Base-by-base conservation (phyloP, 2,888 invertebrate genomes). In the Cartodere bifasciata region DNA sequence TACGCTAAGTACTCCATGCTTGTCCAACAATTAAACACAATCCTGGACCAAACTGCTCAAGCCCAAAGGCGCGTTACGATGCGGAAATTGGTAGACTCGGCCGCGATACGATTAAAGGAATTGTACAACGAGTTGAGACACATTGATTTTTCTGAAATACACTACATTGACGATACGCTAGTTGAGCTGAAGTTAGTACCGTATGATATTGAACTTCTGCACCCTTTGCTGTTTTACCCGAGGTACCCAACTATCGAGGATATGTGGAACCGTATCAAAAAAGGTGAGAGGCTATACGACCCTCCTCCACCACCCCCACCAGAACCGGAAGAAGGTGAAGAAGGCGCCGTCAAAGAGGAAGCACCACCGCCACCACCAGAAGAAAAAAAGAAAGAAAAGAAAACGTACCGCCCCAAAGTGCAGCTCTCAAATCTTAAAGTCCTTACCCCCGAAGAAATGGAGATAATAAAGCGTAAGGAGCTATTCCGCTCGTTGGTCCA, bases 151-250 rank as follows among this genome's bases (percentile, higher is more conserved):
- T 67, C 68, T 4, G 72, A 76, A 48, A 73, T 63, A 45, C 80
- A 79, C 29, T 84, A 79, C 57, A 67, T 79, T 28, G 84, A 85
- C 48, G 75, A 79, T 44, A 67, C 72, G 15, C 52, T 82, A 28
- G 66, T 75, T 29, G 74, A 77, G 56, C 54, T 80, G 51, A 72
- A 80, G 37, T 64, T 82, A 40, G 66, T 75, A 12, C 83, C 83
- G 0, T 62, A 70, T 21, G 70, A 75, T 36, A 53, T 77, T n/a
- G 67, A 73, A 50, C 63, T 77, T 31, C 45, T 69, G n/a, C 67
- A 72, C 36, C 74, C 77, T 1, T 64, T 64, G 35, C 34, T 78
- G 68, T 54, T 79, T 69, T 56, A 64, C 67, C 39, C 67, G 60
- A 42, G 79, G 71, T 56, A 66, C 60, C 46, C 47, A 4, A 39